phyloP scores from a whole-genome alignment of 1,140 invertebrate species.

The Medauroidea extradentata region DNA sequence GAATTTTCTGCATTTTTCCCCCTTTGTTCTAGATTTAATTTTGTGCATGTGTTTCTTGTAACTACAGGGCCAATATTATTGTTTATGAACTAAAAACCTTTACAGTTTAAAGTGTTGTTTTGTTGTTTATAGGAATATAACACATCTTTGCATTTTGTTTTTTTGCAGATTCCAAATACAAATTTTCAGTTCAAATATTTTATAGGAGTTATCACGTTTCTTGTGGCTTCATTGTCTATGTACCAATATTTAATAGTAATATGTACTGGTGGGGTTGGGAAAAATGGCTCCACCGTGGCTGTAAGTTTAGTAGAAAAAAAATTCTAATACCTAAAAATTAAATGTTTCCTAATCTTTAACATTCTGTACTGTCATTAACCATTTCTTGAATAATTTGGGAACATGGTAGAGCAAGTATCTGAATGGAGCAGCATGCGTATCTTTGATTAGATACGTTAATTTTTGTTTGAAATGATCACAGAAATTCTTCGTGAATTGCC shows the following conservation, averaged over 20 bases:
- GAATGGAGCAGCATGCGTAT: neutral
- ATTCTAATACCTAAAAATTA: no score
- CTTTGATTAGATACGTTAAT: neutral
- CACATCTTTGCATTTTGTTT: constrained; percentile 14
- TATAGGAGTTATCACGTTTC: constrained; percentile 14
- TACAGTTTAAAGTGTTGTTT: no score
- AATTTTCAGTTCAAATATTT: constrained; percentile 19
- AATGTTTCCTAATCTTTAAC: neutral
- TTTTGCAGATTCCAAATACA: constrained; percentile 29
- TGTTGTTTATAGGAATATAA: constrained; percentile 12
- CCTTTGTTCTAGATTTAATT: no score
- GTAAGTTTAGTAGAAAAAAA: constrained; percentile 54
- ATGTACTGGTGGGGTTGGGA: constrained; percentile 75
- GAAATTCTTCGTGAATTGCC: no score
- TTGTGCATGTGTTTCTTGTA: no score
- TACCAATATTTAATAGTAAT: constrained; percentile 43
- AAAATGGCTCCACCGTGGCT: constrained; percentile 90
- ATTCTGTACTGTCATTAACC: neutral
- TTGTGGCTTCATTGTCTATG: constrained; percentile 2
- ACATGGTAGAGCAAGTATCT: neutral
- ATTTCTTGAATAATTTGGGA: constrained; percentile 1
- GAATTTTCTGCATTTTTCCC: no score
- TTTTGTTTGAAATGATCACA: no score
- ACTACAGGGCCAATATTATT: no score
- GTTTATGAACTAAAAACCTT: no score